Conservation (phyloP, 2,888 invertebrate species). For the Seira sanloemensis region DNA sequence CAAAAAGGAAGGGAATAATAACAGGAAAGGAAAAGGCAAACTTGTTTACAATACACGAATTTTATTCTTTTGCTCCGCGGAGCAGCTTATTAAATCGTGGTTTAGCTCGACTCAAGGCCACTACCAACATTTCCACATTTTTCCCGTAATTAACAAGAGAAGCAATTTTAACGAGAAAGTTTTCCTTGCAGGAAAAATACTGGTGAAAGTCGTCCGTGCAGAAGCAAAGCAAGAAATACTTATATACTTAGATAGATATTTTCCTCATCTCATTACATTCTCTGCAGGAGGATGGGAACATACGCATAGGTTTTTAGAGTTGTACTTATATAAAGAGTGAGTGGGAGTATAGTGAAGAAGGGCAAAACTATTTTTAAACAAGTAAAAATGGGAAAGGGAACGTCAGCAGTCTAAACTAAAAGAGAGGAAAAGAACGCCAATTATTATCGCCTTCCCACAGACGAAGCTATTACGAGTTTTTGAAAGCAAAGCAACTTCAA, state of each 20-base stretch:
- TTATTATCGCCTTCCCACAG: conserved; percentile 15
- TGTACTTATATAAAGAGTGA: not conserved
- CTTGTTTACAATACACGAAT: not conserved
- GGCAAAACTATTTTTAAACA: not conserved
- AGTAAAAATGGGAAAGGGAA: not conserved
- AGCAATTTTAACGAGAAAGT: conserved; percentile 7
- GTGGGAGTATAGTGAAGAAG: not conserved
- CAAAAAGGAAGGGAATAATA: not conserved
- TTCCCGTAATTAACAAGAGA: conserved; percentile 42
- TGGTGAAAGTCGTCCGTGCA: not conserved
- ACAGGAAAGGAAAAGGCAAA: not conserved
- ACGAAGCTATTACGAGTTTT: not conserved
- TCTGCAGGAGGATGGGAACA: not conserved
- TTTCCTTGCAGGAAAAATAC: conserved; percentile 9
- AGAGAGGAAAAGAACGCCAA: conserved; percentile 10
- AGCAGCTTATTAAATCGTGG: conserved; percentile 21
- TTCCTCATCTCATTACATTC: conserved; percentile 1
- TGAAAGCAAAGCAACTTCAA: conserved; percentile 16
- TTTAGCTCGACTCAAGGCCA: conserved; percentile 31
- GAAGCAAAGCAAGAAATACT: conserved; percentile 5
- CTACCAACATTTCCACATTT: conserved; percentile 18
- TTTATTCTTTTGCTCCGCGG: not conserved
- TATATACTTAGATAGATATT: no score
- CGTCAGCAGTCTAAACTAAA: not conserved
- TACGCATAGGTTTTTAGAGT: not conserved